Conservation (phyloP, 35 echinoderm and acorn worm species). For the Patiria miniata region DNA sequence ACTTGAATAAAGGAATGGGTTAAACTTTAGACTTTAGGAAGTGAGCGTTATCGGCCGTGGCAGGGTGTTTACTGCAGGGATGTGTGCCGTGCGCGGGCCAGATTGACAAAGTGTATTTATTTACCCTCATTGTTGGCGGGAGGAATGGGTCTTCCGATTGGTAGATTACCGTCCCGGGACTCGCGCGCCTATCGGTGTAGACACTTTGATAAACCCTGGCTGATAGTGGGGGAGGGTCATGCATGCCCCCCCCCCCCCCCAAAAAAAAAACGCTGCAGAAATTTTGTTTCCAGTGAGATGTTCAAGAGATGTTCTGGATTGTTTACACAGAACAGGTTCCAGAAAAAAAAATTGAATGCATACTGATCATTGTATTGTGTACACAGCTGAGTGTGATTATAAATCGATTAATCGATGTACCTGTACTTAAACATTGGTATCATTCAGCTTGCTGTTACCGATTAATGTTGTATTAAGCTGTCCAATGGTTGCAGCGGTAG, state of each 20-base stretch:
- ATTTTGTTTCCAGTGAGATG: neutral
- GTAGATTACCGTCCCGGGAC: neutral
- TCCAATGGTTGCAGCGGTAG: neutral
- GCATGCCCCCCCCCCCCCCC: too few relatives aligned
- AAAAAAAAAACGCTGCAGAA: too few relatives aligned
- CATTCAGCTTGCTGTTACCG: neutral
- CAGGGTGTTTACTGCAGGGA: neutral
- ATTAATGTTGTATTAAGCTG: neutral
- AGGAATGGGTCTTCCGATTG: neutral
- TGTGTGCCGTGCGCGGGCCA: slow-evolving; percentile 24
- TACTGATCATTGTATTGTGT: neutral
- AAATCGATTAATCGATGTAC: neutral
- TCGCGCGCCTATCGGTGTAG: neutral
- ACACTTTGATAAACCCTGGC: neutral
- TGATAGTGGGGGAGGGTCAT: neutral
- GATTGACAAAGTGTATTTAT: slow-evolving; percentile 7
- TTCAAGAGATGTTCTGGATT: neutral
- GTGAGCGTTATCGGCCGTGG: neutral
- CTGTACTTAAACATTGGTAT: neutral
- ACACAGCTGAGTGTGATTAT: slow-evolving; percentile 14
- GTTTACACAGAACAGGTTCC: neutral
- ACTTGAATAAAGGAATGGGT: neutral
- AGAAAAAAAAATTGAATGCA: neutral
- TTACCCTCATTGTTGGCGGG: neutral
- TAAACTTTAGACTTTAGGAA: neutral